A percentile compares a stretch with the other conserved stretches of the same genome.
phyloP scores from a whole-genome alignment of 2,888 invertebrate species.

The Spilarctia lutea region DNA sequence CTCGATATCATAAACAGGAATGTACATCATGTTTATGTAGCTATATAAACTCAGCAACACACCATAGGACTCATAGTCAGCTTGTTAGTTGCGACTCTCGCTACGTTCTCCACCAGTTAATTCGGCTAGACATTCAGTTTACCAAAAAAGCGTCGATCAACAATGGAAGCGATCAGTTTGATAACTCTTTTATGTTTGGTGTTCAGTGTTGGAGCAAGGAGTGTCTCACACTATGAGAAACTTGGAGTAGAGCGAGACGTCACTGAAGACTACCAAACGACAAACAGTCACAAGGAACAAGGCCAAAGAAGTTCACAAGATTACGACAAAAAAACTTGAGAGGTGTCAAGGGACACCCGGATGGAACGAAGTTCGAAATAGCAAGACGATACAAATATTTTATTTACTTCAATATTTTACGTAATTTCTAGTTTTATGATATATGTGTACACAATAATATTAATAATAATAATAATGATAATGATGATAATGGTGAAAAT shows the following conservation, averaged over 20 bases:
- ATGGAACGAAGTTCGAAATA: too few species aligned
- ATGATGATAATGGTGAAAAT: too few species aligned
- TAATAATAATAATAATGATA: too few species aligned
- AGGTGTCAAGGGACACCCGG: too few species aligned
- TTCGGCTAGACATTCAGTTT: not conserved
- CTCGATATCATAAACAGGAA: too few species aligned
- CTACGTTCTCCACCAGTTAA: not conserved
- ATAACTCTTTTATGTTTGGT: slow-evolving; percentile 25
- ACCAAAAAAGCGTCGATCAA: slow-evolving; percentile 8
- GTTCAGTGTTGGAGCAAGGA: slow-evolving; percentile 22
- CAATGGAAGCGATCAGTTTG: slow-evolving; percentile 27
- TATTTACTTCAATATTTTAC: too few species aligned
- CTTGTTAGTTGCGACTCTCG: not conserved
- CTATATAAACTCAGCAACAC: too few species aligned
- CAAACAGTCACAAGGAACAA: not conserved
- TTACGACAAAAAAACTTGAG: not conserved
- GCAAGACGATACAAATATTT: too few species aligned
- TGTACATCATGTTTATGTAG: too few species aligned
- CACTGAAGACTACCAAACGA: not conserved
- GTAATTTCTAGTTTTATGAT: too few species aligned
- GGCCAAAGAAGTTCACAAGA: not conserved
- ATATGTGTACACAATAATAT: too few species aligned
- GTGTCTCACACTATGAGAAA: not conserved
- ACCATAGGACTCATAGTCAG: too few species aligned
- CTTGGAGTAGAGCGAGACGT: not conserved